phyloP scores from a whole-genome alignment of 30 jellyfish, hydroid and myxozoan species.

The Nemopilema nomurai region DNA sequence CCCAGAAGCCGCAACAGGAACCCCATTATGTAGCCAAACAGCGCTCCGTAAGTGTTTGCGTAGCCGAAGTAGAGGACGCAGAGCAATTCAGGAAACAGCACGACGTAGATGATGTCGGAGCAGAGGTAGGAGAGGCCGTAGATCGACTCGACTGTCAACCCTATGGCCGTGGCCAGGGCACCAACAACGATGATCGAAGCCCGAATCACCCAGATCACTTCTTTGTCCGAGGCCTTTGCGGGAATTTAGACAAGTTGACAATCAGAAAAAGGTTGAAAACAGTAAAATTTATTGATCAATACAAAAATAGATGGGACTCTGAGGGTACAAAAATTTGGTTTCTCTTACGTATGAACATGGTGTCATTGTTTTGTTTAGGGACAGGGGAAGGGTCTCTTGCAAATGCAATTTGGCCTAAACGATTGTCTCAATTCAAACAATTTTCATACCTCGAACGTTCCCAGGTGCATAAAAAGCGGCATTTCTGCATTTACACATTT shows the following conservation, averaged over 20 bases:
- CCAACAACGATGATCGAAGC: slow-evolving; percentile 84
- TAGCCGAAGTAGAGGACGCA: slow-evolving; percentile 90
- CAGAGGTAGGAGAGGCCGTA: slow-evolving; percentile 93
- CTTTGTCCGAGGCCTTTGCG: slow-evolving; percentile 88
- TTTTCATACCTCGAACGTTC: too few relatives aligned
- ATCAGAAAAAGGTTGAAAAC: not conserved
- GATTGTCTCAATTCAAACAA: too few relatives aligned
- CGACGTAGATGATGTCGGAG: slow-evolving; percentile 95
- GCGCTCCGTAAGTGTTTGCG: slow-evolving; percentile 93
- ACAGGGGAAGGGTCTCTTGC: too few relatives aligned
- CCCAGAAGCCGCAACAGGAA: slow-evolving; percentile 81
- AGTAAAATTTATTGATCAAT: not conserved
- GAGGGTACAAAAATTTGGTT: too few relatives aligned
- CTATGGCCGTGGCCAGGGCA: slow-evolving; percentile 90
- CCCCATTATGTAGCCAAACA: slow-evolving; percentile 77
- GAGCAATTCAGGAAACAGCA: slow-evolving; percentile 92
- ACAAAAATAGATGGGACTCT: too few relatives aligned
- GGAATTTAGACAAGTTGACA: not conserved
- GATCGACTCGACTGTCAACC: slow-evolving; percentile 84
- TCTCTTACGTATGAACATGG: too few relatives aligned
- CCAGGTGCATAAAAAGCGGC: too few relatives aligned
- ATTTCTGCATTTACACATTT: too few relatives aligned
- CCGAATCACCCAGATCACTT: slow-evolving; percentile 96
- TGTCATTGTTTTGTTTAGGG: too few relatives aligned
- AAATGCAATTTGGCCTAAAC: too few relatives aligned